phyloP scores from a whole-genome alignment of 2,888 invertebrate species.

The Ephialtes manifestator region DNA sequence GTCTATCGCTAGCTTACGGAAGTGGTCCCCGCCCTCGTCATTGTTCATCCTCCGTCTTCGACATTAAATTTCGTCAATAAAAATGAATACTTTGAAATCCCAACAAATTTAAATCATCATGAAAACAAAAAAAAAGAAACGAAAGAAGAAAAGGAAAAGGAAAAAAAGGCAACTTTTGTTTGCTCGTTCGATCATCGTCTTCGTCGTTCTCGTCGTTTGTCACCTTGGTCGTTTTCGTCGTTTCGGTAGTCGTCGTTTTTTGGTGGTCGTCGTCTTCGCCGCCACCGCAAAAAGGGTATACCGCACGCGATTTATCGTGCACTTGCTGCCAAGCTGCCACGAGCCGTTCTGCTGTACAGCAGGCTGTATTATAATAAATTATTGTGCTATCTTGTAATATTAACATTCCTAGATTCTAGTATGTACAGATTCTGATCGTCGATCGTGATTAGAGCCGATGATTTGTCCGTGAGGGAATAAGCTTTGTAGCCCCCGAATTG shows the following conservation, averaged over 20 bases:
- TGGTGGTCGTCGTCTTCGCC: slow-evolving; percentile 60
- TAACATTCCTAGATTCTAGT: slow-evolving; percentile 82
- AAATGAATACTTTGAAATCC: slow-evolving; percentile 72
- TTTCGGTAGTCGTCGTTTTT: slow-evolving; percentile 30
- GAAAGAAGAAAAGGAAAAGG: slow-evolving; percentile 41
- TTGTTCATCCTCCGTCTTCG: slow-evolving; percentile 80
- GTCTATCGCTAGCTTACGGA: slow-evolving; percentile 70
- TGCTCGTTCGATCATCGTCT: slow-evolving; percentile 43
- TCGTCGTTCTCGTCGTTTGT: slow-evolving; percentile 27
- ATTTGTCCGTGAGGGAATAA: slow-evolving; percentile 17
- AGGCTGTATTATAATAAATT: slow-evolving; percentile 85
- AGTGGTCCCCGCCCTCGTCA: slow-evolving; percentile 82
- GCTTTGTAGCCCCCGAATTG: neutral
- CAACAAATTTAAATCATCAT: slow-evolving; percentile 67
- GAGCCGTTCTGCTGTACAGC: slow-evolving; percentile 84
- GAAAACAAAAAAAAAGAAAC: slow-evolving; percentile 45
- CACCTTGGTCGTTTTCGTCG: slow-evolving; percentile 15
- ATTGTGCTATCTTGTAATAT: slow-evolving; percentile 85
- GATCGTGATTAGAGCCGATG: slow-evolving; percentile 72
- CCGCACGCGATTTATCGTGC: slow-evolving; percentile 41
- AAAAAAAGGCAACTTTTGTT: slow-evolving; percentile 1
- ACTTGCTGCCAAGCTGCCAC: slow-evolving; percentile 76
- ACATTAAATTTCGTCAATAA: slow-evolving; percentile 78
- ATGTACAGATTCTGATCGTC: slow-evolving; percentile 75
- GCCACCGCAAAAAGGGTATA: slow-evolving; percentile 33